Evolutionary conservation across 2,113 vertebrate genomes (phyloP), one percentile per base, ranked within the genome.

Genomic region (Phyllopteryx taeniolatus): DNA sequence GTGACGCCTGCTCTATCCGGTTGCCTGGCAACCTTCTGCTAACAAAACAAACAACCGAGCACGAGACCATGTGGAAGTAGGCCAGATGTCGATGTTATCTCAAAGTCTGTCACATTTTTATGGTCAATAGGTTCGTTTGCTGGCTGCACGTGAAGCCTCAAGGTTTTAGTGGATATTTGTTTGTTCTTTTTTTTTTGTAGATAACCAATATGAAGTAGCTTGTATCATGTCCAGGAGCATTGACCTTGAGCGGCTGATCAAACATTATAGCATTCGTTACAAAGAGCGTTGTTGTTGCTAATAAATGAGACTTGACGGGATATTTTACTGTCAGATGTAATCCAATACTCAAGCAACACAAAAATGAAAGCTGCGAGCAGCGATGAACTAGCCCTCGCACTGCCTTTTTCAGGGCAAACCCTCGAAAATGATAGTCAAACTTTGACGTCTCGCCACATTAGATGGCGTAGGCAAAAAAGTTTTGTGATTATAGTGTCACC

Each of bases 1-100:
- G 81, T 84, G 65, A 81, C 72, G 67, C 62, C 20, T 7, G 56
- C 59, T 17, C 61, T 77, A 77, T 79, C 66, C 54, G 47, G 19
- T 71, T 76, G 33, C 17, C 15, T 0, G 8, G 9, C 8, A 43
- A 44, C 62, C 47, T 0, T 8, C 31, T 1, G 13, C 43, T 12
- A 39, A 9, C 43, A 14, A 22, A 73, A 47, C 35, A 33, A 8
- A 39, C 35, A 27, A 61, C 2, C n/a, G 27, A 56, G 19, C 27
- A 1, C 43, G 17, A 14, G 39, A 44, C 0, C 42, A n/a, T 44
- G n/a, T 43, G 39, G 59, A 35, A 61, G 14, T 17, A 59, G 12
- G 56, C 22, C 22, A 13, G 12, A 61, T 17, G 27, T 14, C 5
- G 31, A 61, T 47, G n/a, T 63, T 63, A 63, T 63, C 35, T 46